phyloP scores from a whole-genome alignment of 1,140 invertebrate genomes.

The Andrena cerasifolii region DNA sequence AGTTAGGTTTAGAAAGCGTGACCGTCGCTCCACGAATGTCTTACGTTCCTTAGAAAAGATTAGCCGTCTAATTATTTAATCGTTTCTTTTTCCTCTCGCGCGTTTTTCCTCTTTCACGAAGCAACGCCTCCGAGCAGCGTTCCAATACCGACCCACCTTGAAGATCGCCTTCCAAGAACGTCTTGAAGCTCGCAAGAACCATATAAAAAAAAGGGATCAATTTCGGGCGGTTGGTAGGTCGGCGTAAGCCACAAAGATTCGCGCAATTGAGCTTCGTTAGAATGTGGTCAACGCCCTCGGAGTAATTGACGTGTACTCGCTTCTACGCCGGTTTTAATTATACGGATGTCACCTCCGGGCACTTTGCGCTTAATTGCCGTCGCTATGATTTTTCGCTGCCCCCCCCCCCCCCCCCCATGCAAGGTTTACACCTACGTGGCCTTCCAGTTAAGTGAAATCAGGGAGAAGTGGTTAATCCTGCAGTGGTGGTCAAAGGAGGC shows the following conservation, averaged over 20 bases:
- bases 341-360: conserved; percentile 43
- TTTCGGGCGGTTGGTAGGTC: too few species aligned
- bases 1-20: conserved; percentile 70
- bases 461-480: too few species aligned
- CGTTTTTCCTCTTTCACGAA: neutral
- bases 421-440: conserved; percentile 14
- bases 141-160: neutral
- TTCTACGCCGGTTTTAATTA: conserved; percentile 46
- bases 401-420: too few species aligned
- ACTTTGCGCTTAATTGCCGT: conserved; percentile 48
- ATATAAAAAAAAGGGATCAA: too few species aligned
- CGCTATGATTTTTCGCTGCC: conserved; percentile 48
- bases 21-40: conserved; percentile 48
- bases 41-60: conserved; percentile 28
- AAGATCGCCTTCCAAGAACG: conserved; percentile 6
- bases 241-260: conserved; percentile 35
- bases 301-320: conserved; percentile 45
- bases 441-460: neutral
- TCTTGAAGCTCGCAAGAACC: too few species aligned
- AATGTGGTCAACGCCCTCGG: conserved; percentile 57
- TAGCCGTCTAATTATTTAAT: conserved; percentile 35
- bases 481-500: too few species aligned
- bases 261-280: conserved; percentile 55
- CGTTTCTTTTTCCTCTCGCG: neutral
- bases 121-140: neutral